phyloP scores from a whole-genome alignment of 2,113 vertebrate species.

The Lepus europaeus region DNA sequence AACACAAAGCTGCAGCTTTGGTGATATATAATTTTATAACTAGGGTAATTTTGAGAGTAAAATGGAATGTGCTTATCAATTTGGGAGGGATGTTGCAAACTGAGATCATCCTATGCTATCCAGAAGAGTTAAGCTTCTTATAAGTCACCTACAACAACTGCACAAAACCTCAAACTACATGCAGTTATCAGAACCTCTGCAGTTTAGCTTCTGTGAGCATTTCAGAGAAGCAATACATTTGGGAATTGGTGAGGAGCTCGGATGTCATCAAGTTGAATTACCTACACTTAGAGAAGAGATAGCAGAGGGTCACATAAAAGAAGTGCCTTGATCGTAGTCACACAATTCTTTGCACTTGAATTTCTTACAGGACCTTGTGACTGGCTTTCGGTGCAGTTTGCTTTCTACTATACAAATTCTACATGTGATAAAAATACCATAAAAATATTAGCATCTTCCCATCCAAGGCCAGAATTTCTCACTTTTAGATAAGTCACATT shows the following conservation, averaged over 20 bases:
- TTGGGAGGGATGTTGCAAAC: not conserved
- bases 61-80: not conserved
- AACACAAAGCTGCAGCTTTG: not conserved
- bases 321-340: not conserved
- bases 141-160: not conserved
- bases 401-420: not conserved
- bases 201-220: not conserved
- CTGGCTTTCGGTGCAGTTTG: not conserved
- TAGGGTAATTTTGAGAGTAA: not conserved
- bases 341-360: not conserved
- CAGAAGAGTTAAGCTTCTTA: not conserved
- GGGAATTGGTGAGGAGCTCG: not conserved
- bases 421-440: not conserved
- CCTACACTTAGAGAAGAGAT: not conserved
- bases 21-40: not conserved
- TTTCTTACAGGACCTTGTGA: not conserved
- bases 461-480: not conserved
- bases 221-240: not conserved
- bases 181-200: not conserved
- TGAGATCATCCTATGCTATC: not conserved
- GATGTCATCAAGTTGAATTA: not conserved
- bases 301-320: not conserved
- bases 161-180: not conserved
- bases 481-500: not conserved
- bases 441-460: not conserved